A percentile compares a stretch with the other conserved stretches of the same genome.
phyloP scores from a whole-genome alignment of 2,113 vertebrate genomes.

The Mixornis gularis region DNA sequence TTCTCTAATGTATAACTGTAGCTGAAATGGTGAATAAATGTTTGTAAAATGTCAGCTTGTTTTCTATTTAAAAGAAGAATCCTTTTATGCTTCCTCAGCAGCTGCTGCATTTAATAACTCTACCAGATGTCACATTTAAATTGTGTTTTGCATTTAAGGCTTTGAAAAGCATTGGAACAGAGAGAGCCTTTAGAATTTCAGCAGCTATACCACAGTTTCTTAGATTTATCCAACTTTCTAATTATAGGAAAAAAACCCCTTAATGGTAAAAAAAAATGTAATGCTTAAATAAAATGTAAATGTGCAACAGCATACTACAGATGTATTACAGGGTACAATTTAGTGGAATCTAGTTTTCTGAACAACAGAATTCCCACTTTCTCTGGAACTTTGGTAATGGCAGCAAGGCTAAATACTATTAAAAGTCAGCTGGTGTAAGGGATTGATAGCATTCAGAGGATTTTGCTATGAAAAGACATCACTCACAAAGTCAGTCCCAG shows the following conservation, averaged over 20 bases:
- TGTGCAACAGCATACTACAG: not conserved
- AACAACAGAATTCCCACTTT: not conserved
- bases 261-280: not conserved
- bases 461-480: not conserved
- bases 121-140: constrained; percentile 50
- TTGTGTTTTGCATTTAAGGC: not conserved
- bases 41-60: constrained; percentile 22
- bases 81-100: constrained; percentile 35
- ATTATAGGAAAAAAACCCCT: not conserved
- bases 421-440: not conserved
- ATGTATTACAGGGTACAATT: not conserved
- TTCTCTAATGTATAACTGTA: constrained; percentile 17
- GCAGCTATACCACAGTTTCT: not conserved
- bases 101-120: constrained; percentile 25
- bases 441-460: not conserved
- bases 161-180: constrained; percentile 1
- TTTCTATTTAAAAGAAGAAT: constrained; percentile 26
- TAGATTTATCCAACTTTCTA: not conserved
- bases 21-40: constrained; percentile 20
- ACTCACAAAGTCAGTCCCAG: not conserved
- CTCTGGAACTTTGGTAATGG: not conserved
- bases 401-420: not conserved
- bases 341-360: not conserved
- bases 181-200: not conserved
- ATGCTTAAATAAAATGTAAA: not conserved